Base-by-base conservation (phyloP, 2,888 invertebrate species). In the Noctuana brunneofusca region DNA sequence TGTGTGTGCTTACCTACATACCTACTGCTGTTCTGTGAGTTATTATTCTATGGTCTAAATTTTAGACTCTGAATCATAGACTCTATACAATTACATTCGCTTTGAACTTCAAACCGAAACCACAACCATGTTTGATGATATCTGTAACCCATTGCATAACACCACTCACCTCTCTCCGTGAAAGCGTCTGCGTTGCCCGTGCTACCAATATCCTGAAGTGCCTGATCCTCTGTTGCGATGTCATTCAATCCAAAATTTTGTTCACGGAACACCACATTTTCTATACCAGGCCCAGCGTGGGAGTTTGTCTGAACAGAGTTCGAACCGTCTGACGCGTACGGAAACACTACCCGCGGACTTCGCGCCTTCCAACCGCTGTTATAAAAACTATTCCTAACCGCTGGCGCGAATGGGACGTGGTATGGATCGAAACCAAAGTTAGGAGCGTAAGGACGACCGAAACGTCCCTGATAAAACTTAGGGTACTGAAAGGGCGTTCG, bases 81-180 rank as follows among this genome's bases (percentile, higher is more conserved):
- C 12, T 35, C 30, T 35, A 35, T 3, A 35, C 35, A 35, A 35
- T 35, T 5, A 35, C 35, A 35, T 35, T 35, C 43, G 18, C 43
- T 16, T 41, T 46, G 46, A 22, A 20, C 46, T 20, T 46, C 35
- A 18, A 6, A 43, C 38, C 20, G 8, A 24, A 32, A 41, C 41
- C 53, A 48, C 53, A 50, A 41, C n/a, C n/a, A n/a, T 8, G 5
- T 27, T 35, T 35, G 35, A 35, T 8, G 35, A n/a, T 4, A 35
- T 35, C 35, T n/a, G 35, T n/a, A n/a, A 35, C 35, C 35, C 35
- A 35, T 64, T 64, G 49, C 52, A 63, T 58, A 55, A 63, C 20
- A 30, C 27, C 49, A 86, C 94, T 91, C 84, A 95, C 95, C 95
- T 92, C 94, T 92, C 73, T 95, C 95, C 68, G 94, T 91, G 71